Conservation (phyloP, 2,888 invertebrate genomes). For the Opisthograptis luteolata region DNA sequence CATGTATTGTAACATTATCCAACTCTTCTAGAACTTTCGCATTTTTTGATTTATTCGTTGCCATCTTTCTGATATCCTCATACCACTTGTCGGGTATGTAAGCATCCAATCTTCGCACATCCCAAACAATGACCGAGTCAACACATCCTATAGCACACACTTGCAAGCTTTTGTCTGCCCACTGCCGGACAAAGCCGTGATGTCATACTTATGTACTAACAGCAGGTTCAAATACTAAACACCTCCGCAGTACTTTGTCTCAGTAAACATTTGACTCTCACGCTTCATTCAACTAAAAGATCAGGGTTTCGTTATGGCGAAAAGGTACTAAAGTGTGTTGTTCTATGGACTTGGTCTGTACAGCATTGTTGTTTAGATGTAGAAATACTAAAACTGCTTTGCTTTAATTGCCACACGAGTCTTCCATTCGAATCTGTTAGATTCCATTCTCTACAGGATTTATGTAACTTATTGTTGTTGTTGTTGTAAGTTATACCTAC, state of each 20-base stretch:
- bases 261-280: background rate
- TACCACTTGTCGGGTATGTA: background rate
- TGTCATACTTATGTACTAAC: slow-evolving; percentile 59
- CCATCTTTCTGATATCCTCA: background rate
- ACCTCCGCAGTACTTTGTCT: slow-evolving; percentile 8
- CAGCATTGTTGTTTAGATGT: background rate
- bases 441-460: too few species aligned
- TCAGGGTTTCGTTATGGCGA: background rate
- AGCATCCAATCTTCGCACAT: slow-evolving; percentile 32
- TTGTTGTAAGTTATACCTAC: too few species aligned
- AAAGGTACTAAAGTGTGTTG: background rate
- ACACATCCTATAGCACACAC: slow-evolving; percentile 52
- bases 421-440: too few species aligned
- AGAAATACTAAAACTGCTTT: background rate
- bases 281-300: background rate
- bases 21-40: too few species aligned
- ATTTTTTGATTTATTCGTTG: too few species aligned
- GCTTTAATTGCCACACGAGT: too few species aligned
- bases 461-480: too few species aligned
- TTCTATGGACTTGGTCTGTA: background rate
- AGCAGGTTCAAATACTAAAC: background rate
- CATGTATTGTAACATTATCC: too few species aligned
- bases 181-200: slow-evolving; percentile 76
- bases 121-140: slow-evolving; percentile 42
- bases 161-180: slow-evolving; percentile 72